phyloP scores from a whole-genome alignment of 2,113 vertebrate genomes.

The Clarias gariepinus region DNA sequence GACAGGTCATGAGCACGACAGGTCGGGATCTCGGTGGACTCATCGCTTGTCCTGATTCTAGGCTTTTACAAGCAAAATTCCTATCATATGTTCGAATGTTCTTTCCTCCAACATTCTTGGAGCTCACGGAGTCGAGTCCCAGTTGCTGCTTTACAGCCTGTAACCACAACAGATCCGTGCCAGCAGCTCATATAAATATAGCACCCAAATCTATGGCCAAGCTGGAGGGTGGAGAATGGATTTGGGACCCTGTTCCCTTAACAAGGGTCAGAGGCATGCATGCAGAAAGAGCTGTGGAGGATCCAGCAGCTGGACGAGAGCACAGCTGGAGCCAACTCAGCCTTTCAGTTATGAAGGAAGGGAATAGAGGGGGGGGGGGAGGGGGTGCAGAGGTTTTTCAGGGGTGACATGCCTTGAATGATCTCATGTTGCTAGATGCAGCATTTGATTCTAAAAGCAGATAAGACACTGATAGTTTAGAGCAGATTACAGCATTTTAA shows the following conservation, averaged over 20 bases:
- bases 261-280: conserved; percentile 27
- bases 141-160: conserved; percentile 27
- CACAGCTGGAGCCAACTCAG: conserved; percentile 10
- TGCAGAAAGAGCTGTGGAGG: background rate
- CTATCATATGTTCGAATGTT: conserved; percentile 16
- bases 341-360: background rate
- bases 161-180: conserved; percentile 42
- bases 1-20: background rate
- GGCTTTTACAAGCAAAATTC: conserved; percentile 31
- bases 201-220: conserved; percentile 37
- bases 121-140: background rate
- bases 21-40: background rate
- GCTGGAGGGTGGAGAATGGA: conserved; percentile 38
- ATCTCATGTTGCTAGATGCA: background rate
- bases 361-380: too few species aligned
- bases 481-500: background rate
- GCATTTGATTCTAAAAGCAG: background rate
- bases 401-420: background rate
- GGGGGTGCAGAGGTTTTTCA: background rate
- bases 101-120: background rate
- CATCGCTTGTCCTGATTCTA: conserved; percentile 19
- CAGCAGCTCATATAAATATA: conserved; percentile 45
- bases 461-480: background rate
- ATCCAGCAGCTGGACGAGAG: conserved; percentile 29
- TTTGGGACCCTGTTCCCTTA: conserved; percentile 22